These are phyloP conservation scores for Drosophila pachea DNA, from an alignment of 1,140 invertebrate genomes.

Conservation along the genomic window DNA sequence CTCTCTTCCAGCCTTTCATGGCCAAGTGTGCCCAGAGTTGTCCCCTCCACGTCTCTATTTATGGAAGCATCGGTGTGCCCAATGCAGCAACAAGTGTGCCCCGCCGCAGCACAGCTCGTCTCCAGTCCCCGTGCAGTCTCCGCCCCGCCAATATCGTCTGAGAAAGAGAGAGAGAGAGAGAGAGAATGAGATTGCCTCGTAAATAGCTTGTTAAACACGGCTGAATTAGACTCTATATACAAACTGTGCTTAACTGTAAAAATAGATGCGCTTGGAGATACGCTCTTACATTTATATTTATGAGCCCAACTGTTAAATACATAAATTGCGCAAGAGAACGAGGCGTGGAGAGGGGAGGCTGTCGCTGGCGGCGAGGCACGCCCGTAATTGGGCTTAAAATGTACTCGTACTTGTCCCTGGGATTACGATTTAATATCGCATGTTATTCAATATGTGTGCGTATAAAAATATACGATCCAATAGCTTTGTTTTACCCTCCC, in stretches of 20 bases:
- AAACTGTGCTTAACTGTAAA: background rate
- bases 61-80: too few relatives aligned
- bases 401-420: conserved; percentile 61
- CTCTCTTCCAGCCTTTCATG: too few relatives aligned
- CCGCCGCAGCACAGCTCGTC: too few relatives aligned
- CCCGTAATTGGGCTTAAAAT: conserved; percentile 68
- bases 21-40: too few relatives aligned
- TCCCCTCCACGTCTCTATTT: too few relatives aligned
- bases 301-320: conserved; percentile 46
- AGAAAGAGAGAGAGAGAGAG: too few relatives aligned
- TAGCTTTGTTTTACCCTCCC: conserved; percentile 15
- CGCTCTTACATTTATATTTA: conserved; percentile 11
- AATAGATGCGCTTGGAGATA: background rate
- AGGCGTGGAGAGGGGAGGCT: background rate
- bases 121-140: too few relatives aligned
- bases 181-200: background rate
- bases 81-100: too few relatives aligned
- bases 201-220: conserved; percentile 23
- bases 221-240: conserved; percentile 2
- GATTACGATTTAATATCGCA: conserved; percentile 70
- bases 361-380: conserved; percentile 3
- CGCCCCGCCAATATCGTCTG: too few relatives aligned
- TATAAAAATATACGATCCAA: conserved; percentile 31
- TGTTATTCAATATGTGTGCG: conserved; percentile 49
- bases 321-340: conserved; percentile 41